Evolutionary conservation across 2,888 invertebrate species (phyloP).

Genomic region (Zygothrica quintamaculata): DNA sequence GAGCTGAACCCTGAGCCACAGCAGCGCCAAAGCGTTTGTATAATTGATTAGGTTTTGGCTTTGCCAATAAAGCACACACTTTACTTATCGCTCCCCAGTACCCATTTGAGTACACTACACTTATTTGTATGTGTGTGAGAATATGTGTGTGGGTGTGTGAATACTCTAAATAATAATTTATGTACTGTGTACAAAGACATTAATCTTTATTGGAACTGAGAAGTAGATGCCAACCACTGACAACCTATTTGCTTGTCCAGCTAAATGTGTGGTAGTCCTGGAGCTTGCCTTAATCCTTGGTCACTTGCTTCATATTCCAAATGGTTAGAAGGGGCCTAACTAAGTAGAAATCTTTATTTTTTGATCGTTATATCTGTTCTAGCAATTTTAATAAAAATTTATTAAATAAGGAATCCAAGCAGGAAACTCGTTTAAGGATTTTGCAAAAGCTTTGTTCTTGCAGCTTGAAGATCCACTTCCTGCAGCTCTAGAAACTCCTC

Average conservation of each 20-base stretch:
- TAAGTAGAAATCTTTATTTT: too few relatives aligned
- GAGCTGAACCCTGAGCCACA: not conserved
- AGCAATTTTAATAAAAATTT: too few relatives aligned
- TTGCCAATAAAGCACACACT: slow-evolving; percentile 54
- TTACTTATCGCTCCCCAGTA: slow-evolving; percentile 29
- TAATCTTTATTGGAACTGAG: slow-evolving; percentile 79
- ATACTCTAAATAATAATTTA: slow-evolving; percentile 70
- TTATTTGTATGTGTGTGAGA: slow-evolving; percentile 1
- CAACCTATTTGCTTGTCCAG: slow-evolving; percentile 54
- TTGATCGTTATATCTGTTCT: too few relatives aligned
- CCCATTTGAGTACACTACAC: slow-evolving; percentile 9
- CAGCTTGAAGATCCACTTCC: too few relatives aligned
- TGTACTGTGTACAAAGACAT: slow-evolving; percentile 75
- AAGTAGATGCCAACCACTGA: slow-evolving; percentile 65
- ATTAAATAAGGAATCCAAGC: too few relatives aligned
- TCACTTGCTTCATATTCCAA: slow-evolving; percentile 13
- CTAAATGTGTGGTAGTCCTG: slow-evolving; percentile 18
- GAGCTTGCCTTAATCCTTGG: slow-evolving; percentile 23
- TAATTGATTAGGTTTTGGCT: slow-evolving; percentile 76
- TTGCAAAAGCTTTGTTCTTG: not conserved
- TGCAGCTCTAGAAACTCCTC: not conserved
- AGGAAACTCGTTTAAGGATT: too few relatives aligned
- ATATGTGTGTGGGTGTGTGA: slow-evolving; percentile 16
- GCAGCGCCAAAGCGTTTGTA: slow-evolving; percentile 55
- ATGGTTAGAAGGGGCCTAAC: too few relatives aligned